Evolutionary conservation across 2,888 invertebrate species (phyloP).

Genomic region (Idaea dimidiata): DNA sequence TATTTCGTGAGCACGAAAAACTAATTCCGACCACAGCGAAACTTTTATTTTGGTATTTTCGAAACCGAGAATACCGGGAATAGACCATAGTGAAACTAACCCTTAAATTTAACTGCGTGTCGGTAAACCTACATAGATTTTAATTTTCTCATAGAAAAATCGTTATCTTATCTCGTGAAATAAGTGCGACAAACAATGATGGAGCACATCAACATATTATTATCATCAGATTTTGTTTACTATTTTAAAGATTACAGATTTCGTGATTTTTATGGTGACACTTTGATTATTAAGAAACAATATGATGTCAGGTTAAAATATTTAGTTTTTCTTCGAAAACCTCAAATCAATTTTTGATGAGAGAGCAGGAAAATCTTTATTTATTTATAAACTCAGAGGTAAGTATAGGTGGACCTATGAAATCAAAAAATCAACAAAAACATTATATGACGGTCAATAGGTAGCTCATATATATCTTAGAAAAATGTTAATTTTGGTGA

Average conservation of each 20-base stretch:
- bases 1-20: no score
- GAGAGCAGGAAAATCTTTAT: neutral
- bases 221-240: neutral
- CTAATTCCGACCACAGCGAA: no score
- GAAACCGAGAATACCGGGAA: no score
- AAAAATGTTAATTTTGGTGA: no score
- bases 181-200: neutral
- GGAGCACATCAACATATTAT: neutral
- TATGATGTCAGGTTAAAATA: neutral
- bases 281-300: neutral
- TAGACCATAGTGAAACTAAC: no score
- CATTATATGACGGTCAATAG: no score
- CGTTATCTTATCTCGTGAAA: neutral
- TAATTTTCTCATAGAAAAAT: neutral
- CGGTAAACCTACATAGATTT: neutral
- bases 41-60: no score
- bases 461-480: no score
- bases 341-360: neutral
- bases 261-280: neutral
- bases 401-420: no score
- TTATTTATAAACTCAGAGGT: no score
- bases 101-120: neutral
- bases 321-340: neutral
- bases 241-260: neutral
- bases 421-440: no score